Base-by-base conservation (phyloP, 30 jellyfish, hydroid and myxozoan species). In the Turritopsis dohrnii region DNA sequence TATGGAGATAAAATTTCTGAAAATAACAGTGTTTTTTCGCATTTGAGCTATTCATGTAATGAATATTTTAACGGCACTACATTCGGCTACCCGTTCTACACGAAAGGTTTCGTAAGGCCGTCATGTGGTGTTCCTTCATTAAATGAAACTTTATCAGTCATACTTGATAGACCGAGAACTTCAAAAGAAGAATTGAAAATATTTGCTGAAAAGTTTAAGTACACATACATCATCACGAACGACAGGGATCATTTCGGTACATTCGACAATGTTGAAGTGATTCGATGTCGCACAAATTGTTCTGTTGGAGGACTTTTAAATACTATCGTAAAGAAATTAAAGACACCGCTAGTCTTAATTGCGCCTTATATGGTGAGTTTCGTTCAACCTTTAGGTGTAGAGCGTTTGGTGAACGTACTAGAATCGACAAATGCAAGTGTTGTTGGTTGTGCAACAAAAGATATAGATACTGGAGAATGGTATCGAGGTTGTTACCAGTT, bases 401-500 rank as follows among this genome's bases (percentile, higher is more conserved):
- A 89, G 52, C 84, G 99, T 23, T 73, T 89, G 66, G 18, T 94
- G 1, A 92, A 89, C 52, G 89, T 89, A 1, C 85, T 65, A 8
- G 89, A 82, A 65, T 20, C 79, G 52, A 13, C 86, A 17, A 79
- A 87, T 21, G 89, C 81, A 16, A 87, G 71, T 29, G 91, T 95
- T 23, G 95, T 86, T 71, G 96, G 97, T 53, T 91, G 92, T 29
- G 86, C 99, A 0, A 71, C 84, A 0, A 81, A 65, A 60, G 82
- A 85, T 25, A 21, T 9, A 18, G 65, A 71, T 17, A 83, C 88
- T 1, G 96, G 97, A 7, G 76, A 52, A 74, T 94, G 99, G 99
- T 71, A 90, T 27, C 54, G 92, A 80, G 96, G 96, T 21, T 89
- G 99, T 76, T 86, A 24, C 26, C 97, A 89, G 85, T 66, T 83